These are phyloP conservation scores for Penaeus indicus DNA, from an alignment of 1,140 invertebrate genomes.

Conservation along the genomic window DNA sequence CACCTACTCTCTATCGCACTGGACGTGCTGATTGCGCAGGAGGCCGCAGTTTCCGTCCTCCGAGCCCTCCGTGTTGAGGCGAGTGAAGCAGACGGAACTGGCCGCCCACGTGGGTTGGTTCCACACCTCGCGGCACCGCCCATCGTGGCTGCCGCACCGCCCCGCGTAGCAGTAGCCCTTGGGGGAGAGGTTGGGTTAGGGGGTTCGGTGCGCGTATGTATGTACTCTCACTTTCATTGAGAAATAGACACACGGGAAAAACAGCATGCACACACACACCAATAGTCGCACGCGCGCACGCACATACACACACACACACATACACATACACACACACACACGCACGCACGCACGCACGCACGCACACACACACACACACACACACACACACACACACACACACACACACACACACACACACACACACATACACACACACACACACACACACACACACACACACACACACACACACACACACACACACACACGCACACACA, in stretches of 20 bases:
- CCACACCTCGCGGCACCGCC: slow-evolving; percentile 96
- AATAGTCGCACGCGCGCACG: background rate
- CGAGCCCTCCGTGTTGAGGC: slow-evolving; percentile 83
- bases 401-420: too few relatives aligned
- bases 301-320: too few relatives aligned
- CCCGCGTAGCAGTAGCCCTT: slow-evolving; percentile 92
- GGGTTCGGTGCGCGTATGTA: background rate
- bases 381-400: too few relatives aligned
- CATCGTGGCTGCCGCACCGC: slow-evolving; percentile 89
- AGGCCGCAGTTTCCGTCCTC: slow-evolving; percentile 95
- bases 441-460: too few relatives aligned
- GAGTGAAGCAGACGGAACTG: slow-evolving; percentile 85
- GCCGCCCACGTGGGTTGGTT: slow-evolving; percentile 89
- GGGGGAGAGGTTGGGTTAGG: background rate
- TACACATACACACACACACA: too few relatives aligned
- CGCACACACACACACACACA: too few relatives aligned
- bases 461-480: too few relatives aligned
- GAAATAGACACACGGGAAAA: background rate
- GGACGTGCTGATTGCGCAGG: slow-evolving; percentile 70
- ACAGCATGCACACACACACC: too few relatives aligned
- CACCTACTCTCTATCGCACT: slow-evolving; percentile 37
- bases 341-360: too few relatives aligned
- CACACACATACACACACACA: too few relatives aligned
- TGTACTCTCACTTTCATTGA: slow-evolving; percentile 6
- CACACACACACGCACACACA: too few relatives aligned